phyloP scores from a whole-genome alignment of 2,113 vertebrate species.

The Camarhynchus parvulus region DNA sequence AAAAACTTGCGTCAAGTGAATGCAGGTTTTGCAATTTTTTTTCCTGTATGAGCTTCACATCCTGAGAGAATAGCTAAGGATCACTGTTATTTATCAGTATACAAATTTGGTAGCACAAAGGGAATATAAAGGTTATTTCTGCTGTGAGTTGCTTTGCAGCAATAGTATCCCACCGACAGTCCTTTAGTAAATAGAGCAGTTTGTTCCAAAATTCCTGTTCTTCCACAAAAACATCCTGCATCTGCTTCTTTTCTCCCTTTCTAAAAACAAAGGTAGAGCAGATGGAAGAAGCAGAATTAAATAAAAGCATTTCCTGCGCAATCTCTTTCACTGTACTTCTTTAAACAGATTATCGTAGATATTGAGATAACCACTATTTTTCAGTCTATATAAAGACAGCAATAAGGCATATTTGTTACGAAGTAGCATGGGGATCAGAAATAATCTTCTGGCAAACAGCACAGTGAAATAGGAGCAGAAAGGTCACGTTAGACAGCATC shows the following conservation, averaged over 20 bases:
- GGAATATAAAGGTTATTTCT: neutral
- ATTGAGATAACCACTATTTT: neutral
- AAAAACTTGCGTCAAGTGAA: neutral
- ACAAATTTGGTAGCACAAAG: neutral
- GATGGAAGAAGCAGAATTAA: neutral
- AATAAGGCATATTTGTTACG: neutral
- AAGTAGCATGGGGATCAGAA: neutral
- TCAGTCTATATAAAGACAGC: neutral
- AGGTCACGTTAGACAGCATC: constrained; percentile 42
- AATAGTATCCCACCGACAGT: neutral
- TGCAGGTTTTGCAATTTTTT: neutral
- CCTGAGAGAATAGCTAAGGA: neutral
- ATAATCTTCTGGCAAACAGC: neutral
- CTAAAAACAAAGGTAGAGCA: neutral
- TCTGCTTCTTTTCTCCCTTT: neutral
- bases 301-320: neutral
- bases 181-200: neutral
- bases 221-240: neutral
- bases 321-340: neutral
- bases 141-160: neutral
- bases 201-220: neutral
- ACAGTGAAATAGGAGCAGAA: constrained; percentile 8
- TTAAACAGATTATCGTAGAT: neutral
- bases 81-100: neutral
- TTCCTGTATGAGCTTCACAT: neutral